Evolutionary conservation across 2,888 invertebrate species (phyloP).

Genomic region (Trachelus stipa): DNA sequence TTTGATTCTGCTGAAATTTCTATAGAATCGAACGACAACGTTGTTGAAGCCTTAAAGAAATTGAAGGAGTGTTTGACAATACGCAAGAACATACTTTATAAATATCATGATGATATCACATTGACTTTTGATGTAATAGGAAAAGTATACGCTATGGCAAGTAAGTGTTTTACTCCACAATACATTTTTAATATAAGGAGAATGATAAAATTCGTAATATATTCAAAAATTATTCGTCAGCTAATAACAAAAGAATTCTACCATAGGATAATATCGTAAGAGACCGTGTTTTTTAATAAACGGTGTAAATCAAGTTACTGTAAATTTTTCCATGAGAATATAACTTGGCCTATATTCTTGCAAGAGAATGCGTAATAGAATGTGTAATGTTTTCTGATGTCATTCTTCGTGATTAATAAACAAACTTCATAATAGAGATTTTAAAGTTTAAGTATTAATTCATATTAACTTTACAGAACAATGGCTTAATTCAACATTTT

Average conservation of each 20-base stretch:
- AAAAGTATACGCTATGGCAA: slow-evolving; percentile 68
- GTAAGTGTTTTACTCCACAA: slow-evolving; percentile 54
- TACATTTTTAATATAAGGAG: not conserved
- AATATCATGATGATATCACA: slow-evolving; percentile 68
- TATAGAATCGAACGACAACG: slow-evolving; percentile 36
- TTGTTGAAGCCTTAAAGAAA: slow-evolving; percentile 62
- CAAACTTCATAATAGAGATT: too few relatives aligned
- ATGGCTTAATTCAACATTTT: slow-evolving; percentile 60
- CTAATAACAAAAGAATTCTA: too few relatives aligned
- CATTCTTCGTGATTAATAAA: too few relatives aligned
- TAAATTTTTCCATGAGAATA: too few relatives aligned
- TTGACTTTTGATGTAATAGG: slow-evolving; percentile 68
- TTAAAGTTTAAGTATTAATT: too few relatives aligned
- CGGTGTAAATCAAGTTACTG: too few relatives aligned
- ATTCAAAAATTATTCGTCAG: not conserved
- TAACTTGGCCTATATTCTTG: too few relatives aligned
- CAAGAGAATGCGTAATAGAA: too few relatives aligned
- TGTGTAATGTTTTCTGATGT: too few relatives aligned
- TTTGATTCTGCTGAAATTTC: slow-evolving; percentile 40
- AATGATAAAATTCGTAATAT: not conserved
- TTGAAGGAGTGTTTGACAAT: slow-evolving; percentile 67
- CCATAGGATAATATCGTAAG: too few relatives aligned
- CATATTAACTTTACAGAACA: slow-evolving; percentile 56
- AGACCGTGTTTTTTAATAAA: too few relatives aligned
- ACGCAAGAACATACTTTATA: slow-evolving; percentile 67